Evolutionary conservation across 2,888 invertebrate species (phyloP), one percentile per base, ranked within the genome.

Genomic region (Brenthis ino): DNA sequence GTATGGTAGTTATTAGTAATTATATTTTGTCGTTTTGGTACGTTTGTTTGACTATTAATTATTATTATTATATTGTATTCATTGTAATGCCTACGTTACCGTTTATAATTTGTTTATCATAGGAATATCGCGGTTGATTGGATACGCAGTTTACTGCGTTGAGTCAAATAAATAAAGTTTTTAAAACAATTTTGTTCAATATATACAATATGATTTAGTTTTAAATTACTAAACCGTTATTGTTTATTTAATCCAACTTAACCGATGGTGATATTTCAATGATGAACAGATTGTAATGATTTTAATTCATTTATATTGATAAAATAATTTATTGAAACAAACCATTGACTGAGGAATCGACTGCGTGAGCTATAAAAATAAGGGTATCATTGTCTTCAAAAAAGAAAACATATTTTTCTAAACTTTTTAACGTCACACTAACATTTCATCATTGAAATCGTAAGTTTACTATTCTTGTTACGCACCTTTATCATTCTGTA

Each of bases 351-450:
- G 91, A 92, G 82, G 81, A 85, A 86, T 84, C 87, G 91, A 90
- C 91, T 90, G 90, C 80, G 80, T 82, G 88, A 85, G 85, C 84
- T 87, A 79, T 83, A 80, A 79, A 79, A 78, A 81, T 87, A 88
- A 89, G 88, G 87, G 85, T 89, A 74, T 65, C 77, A 86, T 88
- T 85, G 87, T 87, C 85, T 87, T 85, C 85, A 84, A 79, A 85
- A 80, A 85, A 80, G 82, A 82, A 85, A 78, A 86, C 83, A 88
- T 91, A 91, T 93, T 93, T 92, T 93, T 93, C 91, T 92, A 93
- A 88, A 91, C 89, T 87, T 93, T 93, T 91, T 90, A 81, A 88
- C 76, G 89, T 89, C 88, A 85, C 86, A 85, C 80, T 79, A 77
- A 74, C 80, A 81, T 81, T 82, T 83, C 79, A 82, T 81, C 79